These are phyloP conservation scores for Spialia ferax DNA, from an alignment of 2,888 invertebrate genomes.

Conservation along the genomic window DNA sequence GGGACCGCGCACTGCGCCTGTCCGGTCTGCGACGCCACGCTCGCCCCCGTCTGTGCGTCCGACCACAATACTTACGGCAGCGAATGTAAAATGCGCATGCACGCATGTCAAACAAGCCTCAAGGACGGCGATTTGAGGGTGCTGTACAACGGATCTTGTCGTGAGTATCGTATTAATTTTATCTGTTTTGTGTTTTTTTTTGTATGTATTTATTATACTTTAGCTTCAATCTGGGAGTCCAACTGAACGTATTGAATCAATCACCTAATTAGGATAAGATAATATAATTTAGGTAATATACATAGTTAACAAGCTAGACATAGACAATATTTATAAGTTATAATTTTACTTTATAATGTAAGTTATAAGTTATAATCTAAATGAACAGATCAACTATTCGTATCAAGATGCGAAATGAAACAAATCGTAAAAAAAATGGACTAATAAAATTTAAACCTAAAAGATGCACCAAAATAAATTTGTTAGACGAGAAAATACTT, in stretches of 20 bases:
- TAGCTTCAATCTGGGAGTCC: no score
- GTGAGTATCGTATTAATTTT: slow-evolving; percentile 61
- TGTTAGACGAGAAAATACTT: slow-evolving; percentile 25
- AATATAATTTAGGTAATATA: no score
- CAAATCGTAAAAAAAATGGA: background rate
- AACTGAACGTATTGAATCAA: no score
- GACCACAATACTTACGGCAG: slow-evolving; percentile 93
- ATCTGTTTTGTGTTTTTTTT: no score
- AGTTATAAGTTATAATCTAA: no score
- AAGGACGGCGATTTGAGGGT: slow-evolving; percentile 88
- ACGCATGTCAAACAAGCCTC: slow-evolving; percentile 91
- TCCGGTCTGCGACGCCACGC: slow-evolving; percentile 91
- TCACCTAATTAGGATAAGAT: no score
- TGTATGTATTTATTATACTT: background rate
- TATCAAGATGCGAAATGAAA: background rate
- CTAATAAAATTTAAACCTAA: background rate
- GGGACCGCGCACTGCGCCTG: slow-evolving; percentile 90
- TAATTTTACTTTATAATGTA: no score
- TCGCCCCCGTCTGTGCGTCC: slow-evolving; percentile 92
- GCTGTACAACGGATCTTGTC: slow-evolving; percentile 87
- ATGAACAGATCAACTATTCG: no score
- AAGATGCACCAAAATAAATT: slow-evolving; percentile 19
- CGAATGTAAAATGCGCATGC: slow-evolving; percentile 93
- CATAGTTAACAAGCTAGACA: no score
- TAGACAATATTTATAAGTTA: no score